Base-by-base conservation (phyloP, 1,140 invertebrate genomes). In the Rhagoletis pomonella region DNA sequence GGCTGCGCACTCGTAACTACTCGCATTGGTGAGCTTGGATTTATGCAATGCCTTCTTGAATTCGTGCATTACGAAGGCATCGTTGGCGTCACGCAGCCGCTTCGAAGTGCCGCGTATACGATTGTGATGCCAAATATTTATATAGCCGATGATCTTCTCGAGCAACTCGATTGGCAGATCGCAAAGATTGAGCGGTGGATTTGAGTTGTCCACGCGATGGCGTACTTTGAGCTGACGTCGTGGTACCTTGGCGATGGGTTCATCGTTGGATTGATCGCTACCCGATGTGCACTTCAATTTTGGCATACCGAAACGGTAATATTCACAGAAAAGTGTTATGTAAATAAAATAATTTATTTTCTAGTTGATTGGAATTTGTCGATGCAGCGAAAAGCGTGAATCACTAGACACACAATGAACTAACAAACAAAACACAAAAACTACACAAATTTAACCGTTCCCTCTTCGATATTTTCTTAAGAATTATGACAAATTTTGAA, bases 81-180 rank as follows among this genome's bases (percentile, higher is more conserved):
- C 88, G 44, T 85, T 65, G 29, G 65, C 86, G 6, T 88, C 86
- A 29, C 86, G 60, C 60, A 88, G 12, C 2, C 88, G 88, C n/a
- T 87, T 88, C 29, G 86, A 88, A 12, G 88, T 88, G 14, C 60
- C 86, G 4, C 88, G 88, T 44, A 88, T 88, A 2, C 88, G 85
- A 87, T 88, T 88, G 14, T 87, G 88, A 69, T 88, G 88, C 88
- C 88, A 88, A 10, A 88, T 88, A 85, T 88, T 86, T n/a, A 88
- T 84, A 50, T 87, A 64, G 6, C 86, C 86, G 19, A 88, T 85
- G 12, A 88, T 88, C 55, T 87, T 86, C 55, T 88, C 86, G 6
- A 88, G 19, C 5, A 88, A 12, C 39, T 88, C 88, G 17, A 86
- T 69, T 10, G 88, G 88, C 47, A 96, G 92, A 47, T 94, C 94